These are phyloP conservation scores for Choristoneura fumiferana DNA, from an alignment of 1,140 invertebrate genomes.

Conservation along the genomic window DNA sequence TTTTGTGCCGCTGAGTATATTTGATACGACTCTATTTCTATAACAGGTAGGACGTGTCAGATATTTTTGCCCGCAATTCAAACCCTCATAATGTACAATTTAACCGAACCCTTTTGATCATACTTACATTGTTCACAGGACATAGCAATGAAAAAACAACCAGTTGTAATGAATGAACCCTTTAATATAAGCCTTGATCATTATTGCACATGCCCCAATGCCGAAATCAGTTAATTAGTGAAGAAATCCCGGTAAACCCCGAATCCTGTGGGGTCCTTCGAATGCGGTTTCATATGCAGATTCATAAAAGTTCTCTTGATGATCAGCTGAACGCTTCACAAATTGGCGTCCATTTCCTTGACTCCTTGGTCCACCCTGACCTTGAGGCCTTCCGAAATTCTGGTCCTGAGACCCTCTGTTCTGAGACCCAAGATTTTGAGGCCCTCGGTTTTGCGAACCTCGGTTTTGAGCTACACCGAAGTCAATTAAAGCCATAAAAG, in stretches of 20 bases:
- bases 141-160: no score
- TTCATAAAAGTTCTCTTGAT: conserved; percentile 25
- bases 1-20: no score
- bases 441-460: neutral
- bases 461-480: neutral
- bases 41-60: no score
- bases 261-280: conserved; percentile 47
- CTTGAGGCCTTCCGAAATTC: neutral
- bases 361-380: neutral
- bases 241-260: conserved; percentile 52
- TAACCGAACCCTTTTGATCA: no score
- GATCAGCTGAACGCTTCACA: neutral
- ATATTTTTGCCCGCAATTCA: no score
- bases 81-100: no score
- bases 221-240: conserved; percentile 34
- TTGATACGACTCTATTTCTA: no score
- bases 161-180: neutral
- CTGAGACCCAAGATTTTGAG: neutral
- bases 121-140: no score
- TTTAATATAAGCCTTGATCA: neutral
- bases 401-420: neutral
- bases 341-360: neutral
- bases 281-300: conserved; percentile 44
- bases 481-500: neutral
- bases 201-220: neutral